Evolutionary conservation across 1,140 invertebrate species (phyloP), one percentile per base, ranked within the genome.

Genomic region (Drosophila bocki): DNA sequence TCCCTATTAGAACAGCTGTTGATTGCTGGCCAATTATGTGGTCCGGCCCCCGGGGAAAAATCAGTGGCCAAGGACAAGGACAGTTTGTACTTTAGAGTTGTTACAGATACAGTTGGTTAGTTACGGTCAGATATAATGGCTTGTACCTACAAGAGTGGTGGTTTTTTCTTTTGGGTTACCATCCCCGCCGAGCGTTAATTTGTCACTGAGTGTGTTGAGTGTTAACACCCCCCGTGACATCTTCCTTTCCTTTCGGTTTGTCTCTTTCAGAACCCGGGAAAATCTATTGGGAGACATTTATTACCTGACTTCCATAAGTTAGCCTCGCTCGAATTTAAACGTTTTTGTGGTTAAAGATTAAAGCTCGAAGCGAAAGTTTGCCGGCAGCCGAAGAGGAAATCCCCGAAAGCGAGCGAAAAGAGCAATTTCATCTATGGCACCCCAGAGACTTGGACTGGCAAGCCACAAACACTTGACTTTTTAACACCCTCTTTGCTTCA

Each of bases 251-350:
- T 15, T 71, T 67, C 26, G 63, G 32, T 12, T n/a, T 45, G 37
- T 65, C 64, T 37, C 45, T 17, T 39, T 47, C 17, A 26, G 32
- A 33, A 48, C 42, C 42, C 57, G 12, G 58, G 69, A 65, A 84
- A 90, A 70, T 74, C 82, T 90, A 44, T 56, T 64, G 85, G 85
- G 85, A 90, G 71, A 90, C 85, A 90, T 90, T 90, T 90, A 65
- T 90, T 90, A 90, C 78, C 75, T 81, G 70, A 58, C 75, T 39
- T 17, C 33, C 57, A 44, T 48, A 42, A 42, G 60, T 33, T 45
- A 15, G 44, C 22, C 58, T 65, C 26, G 69, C 80, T 76, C 64
- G 74, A 79, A 90, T 81, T 90, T 63, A 68, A 74, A 60, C 68
- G 70, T 51, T 72, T 60, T 77, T 51, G 47, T 58, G 74, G 45